Evolutionary conservation across 2,113 vertebrate genomes (phyloP).

Genomic region (Odocoileus hemionus): DNA sequence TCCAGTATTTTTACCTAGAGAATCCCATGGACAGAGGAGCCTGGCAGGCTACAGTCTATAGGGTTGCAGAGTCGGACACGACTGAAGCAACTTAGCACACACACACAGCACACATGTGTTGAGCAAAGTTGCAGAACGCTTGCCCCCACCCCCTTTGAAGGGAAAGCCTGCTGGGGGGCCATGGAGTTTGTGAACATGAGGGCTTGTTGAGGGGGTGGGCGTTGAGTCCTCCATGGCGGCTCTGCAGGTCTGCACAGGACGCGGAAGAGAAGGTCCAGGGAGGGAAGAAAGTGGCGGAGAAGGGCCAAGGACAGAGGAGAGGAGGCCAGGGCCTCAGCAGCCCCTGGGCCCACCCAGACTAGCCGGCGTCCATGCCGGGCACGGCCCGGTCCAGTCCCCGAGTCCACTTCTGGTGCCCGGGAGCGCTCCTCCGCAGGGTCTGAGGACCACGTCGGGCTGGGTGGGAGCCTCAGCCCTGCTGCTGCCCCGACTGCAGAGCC

Average conservation of each 20-base stretch:
- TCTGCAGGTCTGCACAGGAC: no score
- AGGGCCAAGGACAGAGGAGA: neutral
- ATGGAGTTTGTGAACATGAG: neutral
- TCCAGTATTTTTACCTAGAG: neutral
- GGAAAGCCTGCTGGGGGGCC: accelerated
- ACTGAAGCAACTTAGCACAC: neutral
- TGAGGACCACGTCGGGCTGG: accelerated
- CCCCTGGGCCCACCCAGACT: neutral
- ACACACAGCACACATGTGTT: neutral
- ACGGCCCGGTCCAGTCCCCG: accelerated
- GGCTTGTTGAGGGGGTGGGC: neutral
- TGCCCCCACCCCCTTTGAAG: neutral
- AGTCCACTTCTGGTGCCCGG: accelerated
- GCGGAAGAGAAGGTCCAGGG: neutral
- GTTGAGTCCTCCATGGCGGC: accelerated
- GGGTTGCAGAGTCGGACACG: neutral
- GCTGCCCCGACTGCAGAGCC: accelerated
- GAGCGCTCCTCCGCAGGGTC: accelerated
- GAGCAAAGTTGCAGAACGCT: neutral
- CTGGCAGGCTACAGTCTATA: neutral
- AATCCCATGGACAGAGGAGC: neutral
- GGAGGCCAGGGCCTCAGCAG: no score
- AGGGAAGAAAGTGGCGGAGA: no score
- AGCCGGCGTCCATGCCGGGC: accelerated
- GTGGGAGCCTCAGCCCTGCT: neutral